phyloP scores from a whole-genome alignment of 2,888 invertebrate species.

The Andrena fulva region DNA sequence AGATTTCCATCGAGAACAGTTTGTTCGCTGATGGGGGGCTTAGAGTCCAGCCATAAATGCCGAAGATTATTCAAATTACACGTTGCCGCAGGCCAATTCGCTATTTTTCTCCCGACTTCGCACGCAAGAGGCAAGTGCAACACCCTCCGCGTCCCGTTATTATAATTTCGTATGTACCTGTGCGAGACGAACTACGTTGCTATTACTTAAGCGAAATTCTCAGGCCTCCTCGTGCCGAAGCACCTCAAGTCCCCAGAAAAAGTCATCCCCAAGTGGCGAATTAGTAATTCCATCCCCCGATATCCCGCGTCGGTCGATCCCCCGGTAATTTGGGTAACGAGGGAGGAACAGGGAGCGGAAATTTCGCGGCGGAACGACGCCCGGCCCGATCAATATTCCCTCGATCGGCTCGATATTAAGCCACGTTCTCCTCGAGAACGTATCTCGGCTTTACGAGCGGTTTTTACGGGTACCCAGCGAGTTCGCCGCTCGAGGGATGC shows the following conservation, averaged over 20 bases:
- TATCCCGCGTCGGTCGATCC: not conserved
- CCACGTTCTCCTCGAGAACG: conserved; percentile 37
- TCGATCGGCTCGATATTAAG: conserved; percentile 57
- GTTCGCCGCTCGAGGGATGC: conserved; percentile 41
- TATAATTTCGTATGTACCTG: no score
- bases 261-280: not conserved
- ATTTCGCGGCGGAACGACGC: conserved; percentile 21
- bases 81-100: no score
- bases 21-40: no score
- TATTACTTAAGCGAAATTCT: not conserved
- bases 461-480: conserved; percentile 56
- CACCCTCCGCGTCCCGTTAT: no score
- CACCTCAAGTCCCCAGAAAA: not conserved
- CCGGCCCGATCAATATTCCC: conserved; percentile 45
- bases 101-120: no score
- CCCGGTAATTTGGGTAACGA: conserved; percentile 43
- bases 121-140: no score
- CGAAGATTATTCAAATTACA: no score
- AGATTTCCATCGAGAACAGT: no score
- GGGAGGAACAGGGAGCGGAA: conserved; percentile 8
- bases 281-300: conserved; percentile 9
- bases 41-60: no score
- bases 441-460: conserved; percentile 59
- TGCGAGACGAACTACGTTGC: no score
- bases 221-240: not conserved